Evolutionary conservation across 53 echinoderm and acorn worm genomes (phyloP), one percentile per base, ranked within the genome.

Genomic region (Stichopus horrens): DNA sequence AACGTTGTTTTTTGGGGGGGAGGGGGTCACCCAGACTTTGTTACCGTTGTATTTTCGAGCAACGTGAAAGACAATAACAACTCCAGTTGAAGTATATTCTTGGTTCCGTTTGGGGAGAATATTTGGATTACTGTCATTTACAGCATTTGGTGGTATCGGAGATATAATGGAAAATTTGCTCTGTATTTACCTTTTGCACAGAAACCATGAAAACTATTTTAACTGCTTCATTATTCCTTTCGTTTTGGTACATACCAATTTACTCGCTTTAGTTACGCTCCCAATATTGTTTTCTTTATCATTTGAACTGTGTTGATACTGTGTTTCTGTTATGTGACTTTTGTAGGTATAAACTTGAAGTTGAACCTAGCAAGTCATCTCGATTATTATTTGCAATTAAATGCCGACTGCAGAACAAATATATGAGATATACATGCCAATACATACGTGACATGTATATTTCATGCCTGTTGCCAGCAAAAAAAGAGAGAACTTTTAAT

Each of bases 61-160:
- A 11, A 7, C 10, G 7, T 53, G 76, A 23, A 23, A 23, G 23
- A 51, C 76, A 37, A 76, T 37, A 23, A 53, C 23, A 52, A 37
- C 5, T 8, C 76, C 11, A 76, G 76, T 53, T 76, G 76, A 51
- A 23, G 23, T 4, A 75, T 75, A 16, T 75, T 75, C 20, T 8
- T 75, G 20, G 75, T 75, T 5, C 75, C 75, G 20, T 75, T 75
- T 23, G 75, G 75, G 75, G 75, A 23, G 75, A 75, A 19, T 5
- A 4, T 13, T 75, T 4, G 75, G n/a, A 19, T 22, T 75, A 23
- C 5, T 9, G 8, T 23, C n/a, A 11, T 23, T 9, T 20, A 5
- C 4, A 11, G n/a, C 75, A 8, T 75, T 13, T 10, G n/a, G 75
- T 75, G 75, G 16, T 9, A 75, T 75, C 20, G 6, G 75, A 9